Evolutionary conservation across 1,140 invertebrate species (phyloP), one percentile per base, ranked within the genome.

Genomic region (Aradophagus sp.): DNA sequence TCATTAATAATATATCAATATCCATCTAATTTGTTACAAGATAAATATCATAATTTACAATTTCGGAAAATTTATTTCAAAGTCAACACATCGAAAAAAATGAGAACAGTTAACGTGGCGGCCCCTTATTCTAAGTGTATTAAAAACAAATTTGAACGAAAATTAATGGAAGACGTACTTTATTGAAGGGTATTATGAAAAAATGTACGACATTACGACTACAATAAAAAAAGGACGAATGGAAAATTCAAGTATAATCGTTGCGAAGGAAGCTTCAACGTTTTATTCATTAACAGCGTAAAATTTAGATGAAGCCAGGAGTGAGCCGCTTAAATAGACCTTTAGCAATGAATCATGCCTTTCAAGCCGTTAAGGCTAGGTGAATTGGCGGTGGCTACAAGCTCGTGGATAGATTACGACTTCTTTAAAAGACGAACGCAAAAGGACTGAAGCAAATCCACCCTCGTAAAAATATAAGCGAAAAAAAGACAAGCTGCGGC

Each of bases 211-310:
- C n/a, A n/a, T n/a, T n/a, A n/a, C n/a, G n/a, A n/a, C n/a, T n/a
- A 23, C 27, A 14, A 47, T 48, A 26, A 62, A 62, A 23, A 26
- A 19, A 13, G 19, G 13, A 29, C 1, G 35, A 34, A n/a, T n/a
- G 14, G 44, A 19, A 47, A 65, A 55, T 41, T 48, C 13, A 26
- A 34, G 27, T 15, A 52, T 56, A 58, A 67, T 50, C 29, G 34
- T 4, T 20, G 12, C 13, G 26, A 45, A 67, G 26, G 26, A 27
- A 67, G 19, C 42, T 45, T 52, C 38, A 31, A 53, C 31, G 47
- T 67, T 67, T 66, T 67, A 58, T 58, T 67, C 52, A 67, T 58
- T 67, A 67, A 67, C 50, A 32, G 50, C 42, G 45, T 45, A 34
- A 48, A 56, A 42, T 50, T 36, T 50, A 35, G 12, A 44, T n/a